phyloP scores from a whole-genome alignment of 2,113 vertebrate genomes.

The Calidris pygmaea region DNA sequence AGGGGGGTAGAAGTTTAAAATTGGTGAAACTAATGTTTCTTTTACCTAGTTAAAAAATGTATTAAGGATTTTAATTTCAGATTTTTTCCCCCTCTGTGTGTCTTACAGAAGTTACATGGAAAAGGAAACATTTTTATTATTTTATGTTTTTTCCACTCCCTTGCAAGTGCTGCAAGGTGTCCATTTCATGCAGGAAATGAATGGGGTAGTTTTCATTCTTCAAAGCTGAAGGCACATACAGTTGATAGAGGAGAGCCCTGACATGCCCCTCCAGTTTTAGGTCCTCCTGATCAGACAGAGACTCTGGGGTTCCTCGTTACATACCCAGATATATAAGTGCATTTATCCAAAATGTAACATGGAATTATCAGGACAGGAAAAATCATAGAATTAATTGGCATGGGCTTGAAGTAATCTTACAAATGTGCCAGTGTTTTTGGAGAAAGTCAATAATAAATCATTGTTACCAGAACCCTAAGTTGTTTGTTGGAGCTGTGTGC shows the following conservation, averaged over 20 bases:
- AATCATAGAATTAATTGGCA: not conserved
- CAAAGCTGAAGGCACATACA: not conserved
- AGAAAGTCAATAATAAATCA: not conserved
- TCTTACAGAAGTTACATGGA: not conserved
- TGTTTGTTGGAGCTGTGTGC: not conserved
- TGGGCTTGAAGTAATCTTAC: not conserved
- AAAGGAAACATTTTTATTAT: not conserved
- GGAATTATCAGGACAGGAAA: not conserved
- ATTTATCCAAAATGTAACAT: not conserved
- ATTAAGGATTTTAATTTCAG: not conserved
- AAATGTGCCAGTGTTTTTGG: fast-evolving
- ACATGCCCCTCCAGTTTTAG: not conserved
- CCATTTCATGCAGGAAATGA: not conserved
- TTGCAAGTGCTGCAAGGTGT: not conserved
- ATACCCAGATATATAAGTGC: not conserved
- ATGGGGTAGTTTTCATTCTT: not conserved
- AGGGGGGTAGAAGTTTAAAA: not conserved
- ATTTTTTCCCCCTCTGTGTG: not conserved
- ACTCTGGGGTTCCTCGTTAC: not conserved
- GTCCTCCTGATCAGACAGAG: not conserved
- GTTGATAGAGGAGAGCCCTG: not conserved
- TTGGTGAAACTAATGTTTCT: not conserved
- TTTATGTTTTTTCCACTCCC: not conserved
- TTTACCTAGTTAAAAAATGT: not conserved
- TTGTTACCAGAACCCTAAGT: not conserved